Base-by-base conservation (phyloP, 2,797 vertebrate genomes). In the Ambastaia sidthimunki region DNA sequence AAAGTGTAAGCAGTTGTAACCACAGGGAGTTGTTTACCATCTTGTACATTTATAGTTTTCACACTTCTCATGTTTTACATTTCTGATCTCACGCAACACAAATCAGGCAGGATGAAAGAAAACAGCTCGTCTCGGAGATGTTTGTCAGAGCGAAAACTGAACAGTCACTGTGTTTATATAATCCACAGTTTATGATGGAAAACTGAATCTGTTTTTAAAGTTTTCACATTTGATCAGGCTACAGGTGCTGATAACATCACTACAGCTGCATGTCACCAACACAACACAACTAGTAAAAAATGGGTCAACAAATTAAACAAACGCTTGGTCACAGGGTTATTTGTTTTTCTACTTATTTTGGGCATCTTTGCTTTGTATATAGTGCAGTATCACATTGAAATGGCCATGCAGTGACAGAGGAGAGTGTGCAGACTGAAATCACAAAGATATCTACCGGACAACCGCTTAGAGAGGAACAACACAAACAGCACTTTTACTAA, bases 141-240 rank as follows among this genome's bases (percentile, higher is more conserved):
- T 6, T 37, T 37, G 7, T 37, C 6, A 37, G 34, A 37, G 9
- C 4, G 34, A 1, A 37, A 37, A 7, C 34, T 37, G 34, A 37
- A 37, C 9, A 37, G 0, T 7, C 34, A 37, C 44, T 65, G 70
- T 68, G 48, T 23, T 65, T 52, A 52, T n/a, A n/a, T n/a, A n/a
- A n/a, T 74, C 21, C 76, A 93, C 90, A 89, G 91, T 69, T 92
- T 55, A 90, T 93, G 91, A 91, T 91, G 89, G 90, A 92, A 87
- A 93, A 93, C 74, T 41, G 78, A 57, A 92, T 92, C 71, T 87
- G 90, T 88, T 83, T 60, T 85, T 92, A 15, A 91, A 91, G 81
- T 92, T 62, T 90, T 91, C 57, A 92, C 90, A 50, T 93, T 93
- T 82, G 92, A 87, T 92, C 47, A 90, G 90, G 90, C 85, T 92